phyloP scores from a whole-genome alignment of 2,113 vertebrate genomes.

The Saguinus midas region DNA sequence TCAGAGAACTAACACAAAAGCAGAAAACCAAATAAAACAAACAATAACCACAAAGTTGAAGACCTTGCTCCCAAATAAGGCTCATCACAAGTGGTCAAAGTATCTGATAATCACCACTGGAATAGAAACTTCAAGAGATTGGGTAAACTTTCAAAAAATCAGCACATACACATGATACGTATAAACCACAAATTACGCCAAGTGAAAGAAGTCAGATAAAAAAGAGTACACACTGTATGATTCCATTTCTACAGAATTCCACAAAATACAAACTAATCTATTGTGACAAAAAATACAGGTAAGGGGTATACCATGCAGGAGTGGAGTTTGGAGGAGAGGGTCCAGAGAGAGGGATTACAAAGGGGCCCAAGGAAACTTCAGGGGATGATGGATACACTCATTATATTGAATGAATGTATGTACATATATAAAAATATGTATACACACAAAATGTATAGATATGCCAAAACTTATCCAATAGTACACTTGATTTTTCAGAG shows the following conservation, averaged over 20 bases:
- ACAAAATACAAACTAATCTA: not conserved
- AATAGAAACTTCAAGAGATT: not conserved
- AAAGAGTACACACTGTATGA: not conserved
- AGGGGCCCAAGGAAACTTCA: not conserved
- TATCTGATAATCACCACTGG: not conserved
- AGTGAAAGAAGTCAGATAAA: not conserved
- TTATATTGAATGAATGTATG: not conserved
- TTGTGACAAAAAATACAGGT: not conserved
- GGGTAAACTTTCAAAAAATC: not conserved
- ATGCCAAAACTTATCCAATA: not conserved
- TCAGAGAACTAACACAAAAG: too few species aligned
- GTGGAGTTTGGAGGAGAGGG: not conserved
- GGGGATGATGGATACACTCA: not conserved
- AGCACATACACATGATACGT: not conserved
- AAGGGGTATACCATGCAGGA: not conserved
- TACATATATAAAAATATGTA: too few species aligned
- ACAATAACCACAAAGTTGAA: not conserved
- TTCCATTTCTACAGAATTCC: not conserved
- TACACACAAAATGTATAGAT: not conserved
- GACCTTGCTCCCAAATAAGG: not conserved
- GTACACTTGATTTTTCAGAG: too few species aligned
- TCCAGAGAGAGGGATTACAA: not conserved
- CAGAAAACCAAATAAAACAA: not conserved
- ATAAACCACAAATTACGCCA: not conserved
- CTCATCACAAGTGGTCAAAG: not conserved